Base-by-base conservation (phyloP, 2,797 vertebrate genomes). In the Smutsia gigantea region DNA sequence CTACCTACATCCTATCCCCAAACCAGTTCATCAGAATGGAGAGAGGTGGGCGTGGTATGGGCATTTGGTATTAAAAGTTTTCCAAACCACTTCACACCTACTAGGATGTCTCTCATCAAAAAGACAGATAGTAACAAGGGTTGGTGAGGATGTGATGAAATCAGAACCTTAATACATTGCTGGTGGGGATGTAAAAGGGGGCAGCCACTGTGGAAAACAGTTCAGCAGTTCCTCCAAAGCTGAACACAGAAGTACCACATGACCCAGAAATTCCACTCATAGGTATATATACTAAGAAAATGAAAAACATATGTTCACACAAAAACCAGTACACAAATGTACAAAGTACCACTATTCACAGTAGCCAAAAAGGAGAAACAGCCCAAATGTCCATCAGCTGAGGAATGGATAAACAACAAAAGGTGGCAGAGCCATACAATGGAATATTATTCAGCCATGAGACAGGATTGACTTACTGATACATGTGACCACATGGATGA, bases 141-240 rank as follows among this genome's bases (percentile, higher is more conserved):
- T 31, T 6, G 11, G 7, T 2, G 6, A 74, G 31, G 53, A 53
- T 61, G 57, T 23, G 25, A 37, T 13, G 69, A 93, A 72, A n/a
- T 3, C 0, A 15, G 42, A 39, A 27, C 18, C 42, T 42, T 13
- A 6, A 0, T 3, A 9, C 17, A 0, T 11, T 21, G 17, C n/a
- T 27, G 13, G 46, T 8, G 10, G 10, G 34, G 57, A 75, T 13
- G 27, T 34, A 27, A 81, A 31, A 69, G 1, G 23, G 25, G 18
- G 4, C 34, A 12, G 66, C 23, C 21, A 0, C 69, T 8, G 39
- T n/a, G 13, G 49, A 51, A 68, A n/a, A 59, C n/a, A 59, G 8
- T 18, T 19, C 12, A 23, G 63, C 21, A 31, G 39, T 29, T 51
- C 78, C 21, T 79, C 31, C 7, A 53, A 72, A 31, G 1, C 27